A percentile compares a stretch with the other conserved stretches of the same genome.
Conservation (phyloP, 2,888 invertebrate genomes). For the Ennomos quercinarius region DNA sequence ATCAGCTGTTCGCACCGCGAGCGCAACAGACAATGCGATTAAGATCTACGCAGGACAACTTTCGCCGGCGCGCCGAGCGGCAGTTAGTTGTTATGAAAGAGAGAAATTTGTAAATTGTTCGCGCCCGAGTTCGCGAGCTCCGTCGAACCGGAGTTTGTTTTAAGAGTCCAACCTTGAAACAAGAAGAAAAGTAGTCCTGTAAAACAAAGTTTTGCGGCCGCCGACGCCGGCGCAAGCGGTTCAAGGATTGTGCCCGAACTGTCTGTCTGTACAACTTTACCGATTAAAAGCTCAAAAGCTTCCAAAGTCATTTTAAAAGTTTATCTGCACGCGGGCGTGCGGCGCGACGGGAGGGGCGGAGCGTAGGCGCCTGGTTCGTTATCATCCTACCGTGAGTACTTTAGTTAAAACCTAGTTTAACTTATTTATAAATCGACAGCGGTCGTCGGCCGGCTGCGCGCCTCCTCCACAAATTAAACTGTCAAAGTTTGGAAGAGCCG, state of each 20-base stretch:
- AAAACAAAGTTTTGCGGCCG: constrained; percentile 87
- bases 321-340: constrained; percentile 81
- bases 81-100: constrained; percentile 87
- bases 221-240: constrained; percentile 86
- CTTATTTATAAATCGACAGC: constrained; percentile 80
- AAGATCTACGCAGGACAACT: constrained; percentile 86
- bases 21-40: constrained; percentile 86
- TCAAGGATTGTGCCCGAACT: constrained; percentile 86
- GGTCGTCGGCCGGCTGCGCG: constrained; percentile 63
- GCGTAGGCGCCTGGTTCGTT: constrained; percentile 74
- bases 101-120: constrained; percentile 87
- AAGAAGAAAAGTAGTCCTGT: constrained; percentile 87
- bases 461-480: constrained; percentile 69
- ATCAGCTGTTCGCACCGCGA: constrained; percentile 83
- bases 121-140: constrained; percentile 86
- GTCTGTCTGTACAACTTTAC: constrained; percentile 87
- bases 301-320: constrained; percentile 87
- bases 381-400: constrained; percentile 78
- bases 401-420: constrained; percentile 82
- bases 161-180: constrained; percentile 87
- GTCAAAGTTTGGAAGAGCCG: constrained; percentile 68
- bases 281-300: constrained; percentile 87
- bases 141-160: constrained; percentile 86
- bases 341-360: constrained; percentile 58
- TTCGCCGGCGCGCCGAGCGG: constrained; percentile 85